These are phyloP conservation scores for Netelia fuscicornis DNA, from an alignment of 2,888 invertebrate genomes.

Conservation along the genomic window DNA sequence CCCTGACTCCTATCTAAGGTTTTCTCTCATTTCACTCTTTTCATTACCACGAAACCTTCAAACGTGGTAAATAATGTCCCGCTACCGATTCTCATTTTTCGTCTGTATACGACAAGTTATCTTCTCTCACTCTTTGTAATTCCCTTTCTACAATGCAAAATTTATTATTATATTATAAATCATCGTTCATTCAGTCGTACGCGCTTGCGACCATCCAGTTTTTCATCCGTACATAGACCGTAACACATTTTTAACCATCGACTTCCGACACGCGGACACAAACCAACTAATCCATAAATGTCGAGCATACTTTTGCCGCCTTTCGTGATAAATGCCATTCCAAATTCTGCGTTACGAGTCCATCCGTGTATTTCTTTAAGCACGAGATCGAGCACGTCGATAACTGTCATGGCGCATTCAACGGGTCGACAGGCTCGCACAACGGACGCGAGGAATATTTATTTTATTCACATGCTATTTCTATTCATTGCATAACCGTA, in stretches of 20 bases:
- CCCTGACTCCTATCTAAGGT: conserved; percentile 8
- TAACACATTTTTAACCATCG: conserved; percentile 69
- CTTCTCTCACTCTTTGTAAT: conserved; percentile 18
- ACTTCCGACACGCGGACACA: conserved; percentile 78
- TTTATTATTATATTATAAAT: conserved; percentile 35
- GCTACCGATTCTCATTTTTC: conserved; percentile 16
- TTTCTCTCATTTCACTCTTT: not conserved
- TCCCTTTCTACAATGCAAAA: conserved; percentile 57
- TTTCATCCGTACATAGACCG: conserved; percentile 46
- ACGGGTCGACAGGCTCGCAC: conserved; percentile 20
- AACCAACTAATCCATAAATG: conserved; percentile 73
- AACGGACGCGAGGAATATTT: conserved; percentile 42
- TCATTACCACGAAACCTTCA: conserved; percentile 38
- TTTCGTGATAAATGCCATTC: conserved; percentile 66
- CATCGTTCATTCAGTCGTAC: conserved; percentile 36
- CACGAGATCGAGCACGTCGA: not conserved
- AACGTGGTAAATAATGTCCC: conserved; percentile 40
- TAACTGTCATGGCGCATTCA: not conserved
- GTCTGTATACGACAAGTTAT: conserved; percentile 26
- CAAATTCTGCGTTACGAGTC: conserved; percentile 36
- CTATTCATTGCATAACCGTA: conserved; percentile 2
- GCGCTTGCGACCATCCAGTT: conserved; percentile 24
- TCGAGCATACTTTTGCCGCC: conserved; percentile 57
- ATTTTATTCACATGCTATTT: conserved; percentile 51
- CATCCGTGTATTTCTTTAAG: conserved; percentile 21